Conservation (phyloP, 2,797 vertebrate genomes). For the Pogonophryne albipinna region DNA sequence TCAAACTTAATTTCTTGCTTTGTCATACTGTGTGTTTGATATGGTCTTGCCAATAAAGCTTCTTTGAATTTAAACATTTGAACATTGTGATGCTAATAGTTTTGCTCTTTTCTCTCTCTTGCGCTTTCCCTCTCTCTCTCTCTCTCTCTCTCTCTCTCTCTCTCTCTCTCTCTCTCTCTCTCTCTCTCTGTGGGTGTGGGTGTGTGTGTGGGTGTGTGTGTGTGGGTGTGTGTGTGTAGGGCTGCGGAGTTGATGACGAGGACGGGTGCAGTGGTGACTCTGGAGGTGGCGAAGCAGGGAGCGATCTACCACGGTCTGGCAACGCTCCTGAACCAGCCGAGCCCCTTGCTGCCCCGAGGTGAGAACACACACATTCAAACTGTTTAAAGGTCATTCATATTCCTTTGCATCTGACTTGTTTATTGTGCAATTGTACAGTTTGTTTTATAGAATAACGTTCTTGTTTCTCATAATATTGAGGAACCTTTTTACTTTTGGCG, state of each 20-base stretch:
- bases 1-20: no score
- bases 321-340: constrained; percentile 97
- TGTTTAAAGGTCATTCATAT: no score
- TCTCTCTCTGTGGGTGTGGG: background rate
- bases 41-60: no score
- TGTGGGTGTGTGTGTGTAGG: constrained; percentile 75
- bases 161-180: background rate
- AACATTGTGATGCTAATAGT: background rate
- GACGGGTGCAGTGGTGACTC: constrained; percentile 96
- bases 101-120: background rate
- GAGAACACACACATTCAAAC: constrained; percentile 51
- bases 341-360: constrained; percentile 97
- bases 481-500: no score
- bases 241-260: constrained; percentile 99
- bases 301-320: constrained; percentile 98
- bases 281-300: constrained; percentile 98
- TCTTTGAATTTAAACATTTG: no score
- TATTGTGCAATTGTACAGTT: no score
- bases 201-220: background rate
- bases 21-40: no score
- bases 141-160: no score
- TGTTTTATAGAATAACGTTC: no score
- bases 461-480: no score
- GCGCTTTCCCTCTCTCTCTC: no score
- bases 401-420: no score